phyloP scores from a whole-genome alignment of 1,140 invertebrate genomes.

The Solenopsis fugax region DNA sequence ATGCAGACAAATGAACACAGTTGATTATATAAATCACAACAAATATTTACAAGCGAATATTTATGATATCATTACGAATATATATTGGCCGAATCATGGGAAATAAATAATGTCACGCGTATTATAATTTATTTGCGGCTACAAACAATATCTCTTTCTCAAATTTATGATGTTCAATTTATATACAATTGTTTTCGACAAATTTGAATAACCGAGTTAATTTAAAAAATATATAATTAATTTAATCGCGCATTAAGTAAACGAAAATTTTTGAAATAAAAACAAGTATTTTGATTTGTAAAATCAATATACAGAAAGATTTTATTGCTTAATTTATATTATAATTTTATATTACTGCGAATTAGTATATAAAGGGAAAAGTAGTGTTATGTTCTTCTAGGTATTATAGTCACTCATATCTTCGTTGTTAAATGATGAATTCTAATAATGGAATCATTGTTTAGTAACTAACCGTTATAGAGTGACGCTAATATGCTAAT shows the following conservation, averaged over 20 bases:
- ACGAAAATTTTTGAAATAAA: not conserved
- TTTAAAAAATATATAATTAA: conserved; percentile 5
- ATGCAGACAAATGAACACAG: not conserved
- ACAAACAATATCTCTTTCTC: conserved; percentile 4
- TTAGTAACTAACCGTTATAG: no score
- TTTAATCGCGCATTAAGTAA: not conserved
- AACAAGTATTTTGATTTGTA: not conserved
- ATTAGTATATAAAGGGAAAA: not conserved
- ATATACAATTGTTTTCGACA: not conserved
- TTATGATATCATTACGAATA: conserved; percentile 46
- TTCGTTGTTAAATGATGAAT: no score
- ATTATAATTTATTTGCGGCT: conserved; percentile 19
- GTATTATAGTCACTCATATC: no score
- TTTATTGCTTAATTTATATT: not conserved
- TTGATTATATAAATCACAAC: conserved; percentile 37
- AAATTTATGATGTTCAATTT: conserved; percentile 24
- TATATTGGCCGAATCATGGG: not conserved
- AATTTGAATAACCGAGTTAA: not conserved
- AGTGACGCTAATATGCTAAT: no score
- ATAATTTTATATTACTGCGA: not conserved
- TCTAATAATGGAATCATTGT: no score
- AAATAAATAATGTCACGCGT: not conserved
- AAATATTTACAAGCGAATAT: conserved; percentile 36
- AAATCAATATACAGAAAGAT: not conserved
- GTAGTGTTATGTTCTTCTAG: no score